These are phyloP conservation scores for Caenorhabditis sp. DNA, from an alignment of 2,888 invertebrate genomes.

Conservation along the genomic window DNA sequence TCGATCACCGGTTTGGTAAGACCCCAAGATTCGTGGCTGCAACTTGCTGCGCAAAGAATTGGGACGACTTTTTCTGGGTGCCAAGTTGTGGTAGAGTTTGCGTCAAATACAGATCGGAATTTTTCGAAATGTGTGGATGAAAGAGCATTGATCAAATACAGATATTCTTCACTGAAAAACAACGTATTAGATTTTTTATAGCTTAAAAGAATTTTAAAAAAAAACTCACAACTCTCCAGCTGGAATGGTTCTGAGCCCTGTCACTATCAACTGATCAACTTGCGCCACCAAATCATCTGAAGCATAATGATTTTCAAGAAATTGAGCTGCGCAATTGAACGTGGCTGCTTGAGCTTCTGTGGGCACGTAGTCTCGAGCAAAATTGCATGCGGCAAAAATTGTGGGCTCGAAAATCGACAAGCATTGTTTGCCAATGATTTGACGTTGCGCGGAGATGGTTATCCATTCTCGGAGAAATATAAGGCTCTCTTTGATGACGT, in stretches of 20 bases:
- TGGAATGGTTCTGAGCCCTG: background rate
- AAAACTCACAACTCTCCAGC: background rate
- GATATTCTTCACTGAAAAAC: background rate
- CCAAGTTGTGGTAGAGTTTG: background rate
- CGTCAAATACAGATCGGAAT: background rate
- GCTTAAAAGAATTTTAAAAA: background rate
- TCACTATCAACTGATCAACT: background rate
- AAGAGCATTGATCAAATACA: background rate
- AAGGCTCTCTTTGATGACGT: constrained; percentile 54
- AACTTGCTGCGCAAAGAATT: constrained; percentile 24
- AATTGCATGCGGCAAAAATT: constrained; percentile 22
- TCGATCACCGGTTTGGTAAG: background rate
- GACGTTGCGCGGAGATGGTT: constrained; percentile 16
- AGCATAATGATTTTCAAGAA: background rate
- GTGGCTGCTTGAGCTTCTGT: constrained; percentile 9
- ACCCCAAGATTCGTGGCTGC: constrained; percentile 4
- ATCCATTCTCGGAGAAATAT: constrained; percentile 51
- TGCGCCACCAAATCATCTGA: background rate
- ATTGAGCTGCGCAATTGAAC: constrained; percentile 17
- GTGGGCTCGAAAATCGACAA: constrained; percentile 10
- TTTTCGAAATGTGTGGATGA: background rate
- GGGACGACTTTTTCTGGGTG: constrained; percentile 10
- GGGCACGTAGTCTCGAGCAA: constrained; percentile 22
- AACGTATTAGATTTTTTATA: too few relatives aligned
- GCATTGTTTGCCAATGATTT: background rate